These are phyloP conservation scores for Drosophila sproati DNA, from an alignment of 1,140 invertebrate species.

Conservation along the genomic window DNA sequence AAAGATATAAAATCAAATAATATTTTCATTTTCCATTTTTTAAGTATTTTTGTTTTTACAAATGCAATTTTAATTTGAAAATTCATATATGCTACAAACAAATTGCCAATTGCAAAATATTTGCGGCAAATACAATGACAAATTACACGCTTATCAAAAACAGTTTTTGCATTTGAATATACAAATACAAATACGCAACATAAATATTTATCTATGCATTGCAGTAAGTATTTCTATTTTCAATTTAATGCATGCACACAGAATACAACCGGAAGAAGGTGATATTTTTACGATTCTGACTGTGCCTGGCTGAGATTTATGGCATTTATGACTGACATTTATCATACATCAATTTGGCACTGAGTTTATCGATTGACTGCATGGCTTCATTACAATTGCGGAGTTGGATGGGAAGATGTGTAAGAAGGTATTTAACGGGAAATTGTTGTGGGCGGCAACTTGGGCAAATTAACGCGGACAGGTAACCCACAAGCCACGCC, in stretches of 20 bases:
- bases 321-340: slow-evolving; percentile 34
- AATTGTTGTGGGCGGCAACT: slow-evolving; percentile 27
- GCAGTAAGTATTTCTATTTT: slow-evolving; percentile 24
- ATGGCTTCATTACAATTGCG: not conserved
- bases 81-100: slow-evolving; percentile 2
- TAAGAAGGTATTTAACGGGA: not conserved
- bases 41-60: not conserved
- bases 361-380: slow-evolving; percentile 46
- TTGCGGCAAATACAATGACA: slow-evolving; percentile 1
- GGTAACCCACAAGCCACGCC: slow-evolving; percentile 37
- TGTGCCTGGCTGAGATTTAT: slow-evolving; percentile 38
- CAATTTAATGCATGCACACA: slow-evolving; percentile 24
- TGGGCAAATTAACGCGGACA: slow-evolving; percentile 65
- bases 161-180: slow-evolving; percentile 47
- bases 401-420: not conserved
- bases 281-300: slow-evolving; percentile 46
- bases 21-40: no score
- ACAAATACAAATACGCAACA: slow-evolving; percentile 53
- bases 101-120: slow-evolving; percentile 12
- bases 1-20: not conserved
- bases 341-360: slow-evolving; percentile 47
- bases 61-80: not conserved
- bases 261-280: slow-evolving; percentile 39
- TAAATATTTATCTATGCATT: slow-evolving; percentile 45
- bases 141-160: slow-evolving; percentile 42